Conservation (phyloP, 2,797 vertebrate species). For the Melanotaenia boesemani region DNA sequence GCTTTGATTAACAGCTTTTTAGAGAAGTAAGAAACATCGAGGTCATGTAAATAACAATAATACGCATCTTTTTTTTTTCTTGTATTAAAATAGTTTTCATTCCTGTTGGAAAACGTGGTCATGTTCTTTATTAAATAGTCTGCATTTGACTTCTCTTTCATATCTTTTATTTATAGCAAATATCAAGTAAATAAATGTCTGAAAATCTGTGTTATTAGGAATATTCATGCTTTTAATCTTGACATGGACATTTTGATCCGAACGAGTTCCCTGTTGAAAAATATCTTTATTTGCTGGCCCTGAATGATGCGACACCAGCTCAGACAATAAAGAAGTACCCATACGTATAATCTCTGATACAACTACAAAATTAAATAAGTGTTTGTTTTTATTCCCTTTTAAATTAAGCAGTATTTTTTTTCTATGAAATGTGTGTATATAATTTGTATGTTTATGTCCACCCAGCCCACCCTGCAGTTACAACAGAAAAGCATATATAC, state of each 20-base stretch:
- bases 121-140: no score
- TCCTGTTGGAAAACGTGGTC: background rate
- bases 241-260: background rate
- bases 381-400: background rate
- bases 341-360: background rate
- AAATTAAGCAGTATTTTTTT: background rate
- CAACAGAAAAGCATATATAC: slow-evolving; percentile 70
- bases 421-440: background rate
- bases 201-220: background rate
- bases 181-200: background rate
- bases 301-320: background rate
- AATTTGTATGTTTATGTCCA: slow-evolving; percentile 14
- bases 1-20: slow-evolving; percentile 44
- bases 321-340: background rate
- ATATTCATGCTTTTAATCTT: background rate
- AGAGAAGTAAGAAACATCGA: slow-evolving; percentile 50
- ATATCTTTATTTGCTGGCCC: slow-evolving; percentile 1
- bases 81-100: background rate
- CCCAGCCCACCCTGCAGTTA: slow-evolving; percentile 48
- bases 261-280: background rate
- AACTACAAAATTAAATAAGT: background rate
- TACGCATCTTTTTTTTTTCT: background rate
- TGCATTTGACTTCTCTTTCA: background rate
- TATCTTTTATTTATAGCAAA: background rate
- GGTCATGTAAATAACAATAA: slow-evolving; percentile 25